These are phyloP conservation scores for Semaprochilodus insignis DNA, from an alignment of 2,797 vertebrate genomes.

Conservation along the genomic window DNA sequence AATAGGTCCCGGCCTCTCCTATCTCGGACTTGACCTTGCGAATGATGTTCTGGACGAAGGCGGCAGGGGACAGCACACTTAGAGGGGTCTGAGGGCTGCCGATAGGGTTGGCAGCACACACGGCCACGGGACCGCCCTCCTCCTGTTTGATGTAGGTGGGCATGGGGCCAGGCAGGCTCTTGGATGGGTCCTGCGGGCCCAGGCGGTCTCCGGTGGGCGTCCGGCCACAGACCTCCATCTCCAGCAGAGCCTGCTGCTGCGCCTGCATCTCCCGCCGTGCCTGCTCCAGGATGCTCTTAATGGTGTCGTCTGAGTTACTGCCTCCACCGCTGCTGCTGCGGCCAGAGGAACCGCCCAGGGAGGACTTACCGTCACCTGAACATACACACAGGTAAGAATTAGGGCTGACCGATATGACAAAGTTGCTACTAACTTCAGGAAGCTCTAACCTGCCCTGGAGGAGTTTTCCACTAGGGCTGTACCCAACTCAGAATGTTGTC, in stretches of 20 bases:
- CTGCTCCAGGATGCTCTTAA: conserved; percentile 94
- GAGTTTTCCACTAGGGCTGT: too few relatives aligned
- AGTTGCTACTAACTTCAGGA: too few relatives aligned
- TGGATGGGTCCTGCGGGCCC: conserved; percentile 70
- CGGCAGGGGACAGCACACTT: conserved; percentile 91
- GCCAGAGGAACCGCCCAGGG: conserved; percentile 70
- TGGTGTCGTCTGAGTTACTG: conserved; percentile 89
- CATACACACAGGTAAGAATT: conserved; percentile 19
- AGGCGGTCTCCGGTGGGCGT: conserved; percentile 68
- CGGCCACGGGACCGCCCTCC: conserved; percentile 74
- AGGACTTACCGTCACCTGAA: conserved; percentile 86
- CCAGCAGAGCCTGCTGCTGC: conserved; percentile 91
- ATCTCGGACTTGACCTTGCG: conserved; percentile 98
- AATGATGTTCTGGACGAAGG: conserved; percentile 98
- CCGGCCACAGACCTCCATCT: conserved; percentile 86
- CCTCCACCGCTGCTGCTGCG: conserved; percentile 81
- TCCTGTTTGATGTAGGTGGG: conserved; percentile 90
- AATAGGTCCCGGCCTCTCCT: conserved; percentile 91
- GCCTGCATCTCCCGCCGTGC: conserved; percentile 94
- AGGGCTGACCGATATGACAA: not conserved
- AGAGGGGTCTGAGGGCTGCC: conserved; percentile 84
- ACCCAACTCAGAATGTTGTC: too few relatives aligned
- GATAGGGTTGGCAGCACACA: conserved; percentile 74
- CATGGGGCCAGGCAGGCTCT: conserved; percentile 62
- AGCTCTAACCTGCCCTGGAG: too few relatives aligned